A percentile compares a stretch with the other conserved stretches of the same genome.
phyloP scores from a whole-genome alignment of 1,140 invertebrate species.

The Philotrypesis tridentata region DNA sequence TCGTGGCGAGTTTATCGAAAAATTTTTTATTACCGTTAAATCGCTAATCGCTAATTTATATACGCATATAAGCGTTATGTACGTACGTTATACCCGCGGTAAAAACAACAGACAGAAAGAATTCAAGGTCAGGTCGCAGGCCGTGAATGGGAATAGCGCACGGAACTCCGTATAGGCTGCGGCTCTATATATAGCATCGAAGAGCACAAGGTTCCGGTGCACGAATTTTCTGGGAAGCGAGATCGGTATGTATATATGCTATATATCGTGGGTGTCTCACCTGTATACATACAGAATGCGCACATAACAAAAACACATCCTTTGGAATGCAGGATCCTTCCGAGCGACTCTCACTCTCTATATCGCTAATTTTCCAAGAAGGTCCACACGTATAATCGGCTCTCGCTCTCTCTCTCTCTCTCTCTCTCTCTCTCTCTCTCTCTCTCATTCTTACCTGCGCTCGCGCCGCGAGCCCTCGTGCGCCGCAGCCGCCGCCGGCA shows the following conservation, averaged over 20 bases:
- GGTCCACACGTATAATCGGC: not conserved
- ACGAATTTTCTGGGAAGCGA: not conserved
- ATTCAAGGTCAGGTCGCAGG: not conserved
- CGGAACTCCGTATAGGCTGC: not conserved
- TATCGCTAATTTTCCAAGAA: conserved; percentile 26
- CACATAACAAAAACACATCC: no score
- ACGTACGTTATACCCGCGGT: no score
- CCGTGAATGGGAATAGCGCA: not conserved
- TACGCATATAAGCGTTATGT: no score
- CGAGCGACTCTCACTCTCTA: not conserved
- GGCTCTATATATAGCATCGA: not conserved
- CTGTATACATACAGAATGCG: not conserved
- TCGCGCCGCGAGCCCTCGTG: no score
- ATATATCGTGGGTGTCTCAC: not conserved
- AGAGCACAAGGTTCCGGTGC: not conserved
- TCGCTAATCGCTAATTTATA: no score
- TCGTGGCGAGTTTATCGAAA: no score
- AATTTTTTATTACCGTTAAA: no score
- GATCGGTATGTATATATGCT: no score
- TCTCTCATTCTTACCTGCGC: no score
- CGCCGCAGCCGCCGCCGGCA: no score
- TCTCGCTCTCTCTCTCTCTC: not conserved
- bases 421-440: no score
- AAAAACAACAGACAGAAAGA: not conserved
- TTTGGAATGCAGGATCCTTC: not conserved